Percentiles rank a stretch among this genome's conserved stretches.
phyloP scores from a whole-genome alignment of 2,797 vertebrate species.

The Danio jaintianensis region DNA sequence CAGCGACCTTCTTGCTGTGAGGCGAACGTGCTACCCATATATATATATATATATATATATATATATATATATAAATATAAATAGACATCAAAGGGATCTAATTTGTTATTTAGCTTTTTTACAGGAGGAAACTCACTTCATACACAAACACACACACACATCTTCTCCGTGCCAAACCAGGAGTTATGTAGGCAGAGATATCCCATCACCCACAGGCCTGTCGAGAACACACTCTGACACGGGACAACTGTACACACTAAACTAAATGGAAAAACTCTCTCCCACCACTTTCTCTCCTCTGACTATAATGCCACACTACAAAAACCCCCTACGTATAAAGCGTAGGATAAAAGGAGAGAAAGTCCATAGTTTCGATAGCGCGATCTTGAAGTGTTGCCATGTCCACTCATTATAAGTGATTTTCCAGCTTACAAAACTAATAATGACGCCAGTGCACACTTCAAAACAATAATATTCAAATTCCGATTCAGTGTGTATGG shows the following conservation, averaged over 20 bases:
- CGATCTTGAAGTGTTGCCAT: too few relatives aligned
- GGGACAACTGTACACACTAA: constrained; percentile 32
- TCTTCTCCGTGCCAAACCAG: constrained; percentile 24
- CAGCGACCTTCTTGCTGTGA: too few relatives aligned
- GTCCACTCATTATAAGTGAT: too few relatives aligned
- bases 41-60: too few relatives aligned
- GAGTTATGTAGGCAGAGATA: constrained; percentile 32
- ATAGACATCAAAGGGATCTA: neutral
- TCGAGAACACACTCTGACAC: constrained; percentile 20
- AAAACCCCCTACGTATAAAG: constrained; percentile 31
- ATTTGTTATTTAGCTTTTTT: neutral
- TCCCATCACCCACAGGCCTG: constrained; percentile 25
- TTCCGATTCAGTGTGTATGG: too few relatives aligned
- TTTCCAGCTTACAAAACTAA: too few relatives aligned
- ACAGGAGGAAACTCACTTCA: neutral
- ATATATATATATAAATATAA: too few relatives aligned
- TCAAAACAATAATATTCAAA: too few relatives aligned
- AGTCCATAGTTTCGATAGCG: neutral
- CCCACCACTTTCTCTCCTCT: constrained; percentile 28
- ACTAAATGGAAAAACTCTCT: constrained; percentile 1
- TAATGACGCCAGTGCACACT: too few relatives aligned
- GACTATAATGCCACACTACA: constrained; percentile 34
- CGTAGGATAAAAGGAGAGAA: constrained; percentile 20
- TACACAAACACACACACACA: neutral
- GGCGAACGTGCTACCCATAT: too few relatives aligned